These are phyloP conservation scores for Ephialtes manifestator DNA, from an alignment of 2,888 invertebrate species.

Conservation along the genomic window DNA sequence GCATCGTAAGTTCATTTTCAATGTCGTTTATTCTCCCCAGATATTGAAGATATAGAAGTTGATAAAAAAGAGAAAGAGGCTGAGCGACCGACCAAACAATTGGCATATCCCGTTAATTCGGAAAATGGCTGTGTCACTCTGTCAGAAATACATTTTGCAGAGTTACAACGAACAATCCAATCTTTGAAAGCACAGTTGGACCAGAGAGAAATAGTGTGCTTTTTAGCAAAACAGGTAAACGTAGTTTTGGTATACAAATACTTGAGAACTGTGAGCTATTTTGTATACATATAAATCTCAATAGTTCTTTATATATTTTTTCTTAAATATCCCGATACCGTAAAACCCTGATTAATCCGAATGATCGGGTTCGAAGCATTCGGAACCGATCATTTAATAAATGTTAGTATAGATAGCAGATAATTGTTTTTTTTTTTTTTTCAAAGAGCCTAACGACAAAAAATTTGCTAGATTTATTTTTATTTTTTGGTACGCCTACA, in stretches of 20 bases:
- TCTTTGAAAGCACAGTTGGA: constrained; percentile 88
- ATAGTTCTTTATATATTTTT: neutral
- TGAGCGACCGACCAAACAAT: constrained; percentile 50
- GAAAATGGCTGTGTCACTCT: constrained; percentile 89
- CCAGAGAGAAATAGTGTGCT: constrained; percentile 85
- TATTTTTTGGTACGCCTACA: too few species aligned
- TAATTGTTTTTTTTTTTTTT: too few species aligned
- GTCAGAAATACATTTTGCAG: constrained; percentile 88
- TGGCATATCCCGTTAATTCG: constrained; percentile 88
- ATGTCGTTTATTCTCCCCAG: constrained; percentile 68
- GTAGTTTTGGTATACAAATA: neutral
- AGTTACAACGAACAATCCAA: constrained; percentile 88
- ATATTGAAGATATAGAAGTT: constrained; percentile 73
- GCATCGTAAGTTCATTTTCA: neutral
- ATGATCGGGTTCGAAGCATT: too few species aligned
- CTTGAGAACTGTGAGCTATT: neutral
- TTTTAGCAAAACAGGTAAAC: constrained; percentile 82
- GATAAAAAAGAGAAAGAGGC: constrained; percentile 53
- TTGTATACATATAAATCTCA: neutral
- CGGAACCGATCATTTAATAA: too few species aligned
- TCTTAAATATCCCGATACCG: neutral
- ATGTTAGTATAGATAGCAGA: too few species aligned
- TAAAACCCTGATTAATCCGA: too few species aligned
- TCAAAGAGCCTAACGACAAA: too few species aligned
- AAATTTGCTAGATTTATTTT: too few species aligned